Base-by-base conservation (phyloP, 1,140 invertebrate species). In the Hypothenemus hampei region DNA sequence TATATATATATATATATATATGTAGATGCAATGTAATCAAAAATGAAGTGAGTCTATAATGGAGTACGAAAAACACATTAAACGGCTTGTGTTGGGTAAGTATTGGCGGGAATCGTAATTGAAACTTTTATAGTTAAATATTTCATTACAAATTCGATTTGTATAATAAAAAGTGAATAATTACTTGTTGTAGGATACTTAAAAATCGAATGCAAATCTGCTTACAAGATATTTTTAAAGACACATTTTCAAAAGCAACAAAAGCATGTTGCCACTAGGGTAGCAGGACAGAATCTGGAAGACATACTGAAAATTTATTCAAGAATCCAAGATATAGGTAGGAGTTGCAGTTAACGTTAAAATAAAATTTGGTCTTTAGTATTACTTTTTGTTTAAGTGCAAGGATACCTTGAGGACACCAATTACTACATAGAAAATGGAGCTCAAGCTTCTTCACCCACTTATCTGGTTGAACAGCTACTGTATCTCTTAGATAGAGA, bases 141-240 rank as follows among this genome's bases (percentile, higher is more conserved):
- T n/a, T n/a, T n/a, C n/a, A n/a, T n/a, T 8, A 43, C 5, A 7
- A 43, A 10, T 3, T 21, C 11, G 10, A 19, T 16, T n/a, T 37
- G 18, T 50, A 39, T 10, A n/a, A 23, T 29, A 36, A 5, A 37
- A 6, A 37, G 4, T 24, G 16, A 8, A n/a, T 15, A 21, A 20
- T 19, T 13, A 8, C 15, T 29, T 16, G 18, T 53, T 58, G 15
- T 20, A 61, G 60, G 60, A 20, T 61, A 58, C 45, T 56, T 61
- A 31, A 61, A 58, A 46, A 36, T 8, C 11, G 43, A 58, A 31
- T 61, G 60, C n/a, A 58, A 51, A 52, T 23, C 4, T 10, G 21
- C 56, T 8, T 56, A 61, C 37, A 58, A 58, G 33, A 47, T 56
- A 19, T 61, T 61, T 26, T 24, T 61, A 10, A 61, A 43, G 19